Conservation (phyloP, 1,140 invertebrate genomes). For the Gonatopus flavifemur region DNA sequence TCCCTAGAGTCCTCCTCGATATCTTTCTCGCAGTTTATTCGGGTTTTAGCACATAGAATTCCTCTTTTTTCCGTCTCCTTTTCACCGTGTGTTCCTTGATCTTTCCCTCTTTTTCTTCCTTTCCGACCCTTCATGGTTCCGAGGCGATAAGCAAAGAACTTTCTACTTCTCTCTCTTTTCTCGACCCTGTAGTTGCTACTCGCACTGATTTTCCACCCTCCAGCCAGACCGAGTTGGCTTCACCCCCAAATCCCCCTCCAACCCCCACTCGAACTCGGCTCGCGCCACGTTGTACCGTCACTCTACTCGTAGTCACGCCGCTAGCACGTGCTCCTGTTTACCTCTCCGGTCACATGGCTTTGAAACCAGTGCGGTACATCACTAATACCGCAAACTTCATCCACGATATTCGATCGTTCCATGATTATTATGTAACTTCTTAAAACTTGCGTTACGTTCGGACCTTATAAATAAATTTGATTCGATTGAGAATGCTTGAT, state of each 20-base stretch:
- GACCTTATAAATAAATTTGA: too few species aligned
- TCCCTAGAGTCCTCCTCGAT: slow-evolving; percentile 9
- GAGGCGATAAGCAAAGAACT: slow-evolving; percentile 45
- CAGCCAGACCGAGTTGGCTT: slow-evolving; percentile 10
- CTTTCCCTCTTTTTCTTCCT: slow-evolving; percentile 10
- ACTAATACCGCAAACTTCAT: slow-evolving; percentile 4
- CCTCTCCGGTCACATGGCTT: slow-evolving; percentile 40
- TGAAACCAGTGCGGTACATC: slow-evolving; percentile 15
- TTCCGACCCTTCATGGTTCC: slow-evolving; percentile 24
- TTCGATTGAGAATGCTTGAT: neutral
- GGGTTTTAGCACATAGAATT: slow-evolving; percentile 13
- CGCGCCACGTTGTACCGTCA: neutral
- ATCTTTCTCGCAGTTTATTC: slow-evolving; percentile 6
- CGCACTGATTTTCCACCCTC: slow-evolving; percentile 45
- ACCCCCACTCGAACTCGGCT: neutral
- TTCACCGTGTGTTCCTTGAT: slow-evolving; percentile 1
- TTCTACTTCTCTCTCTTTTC: slow-evolving; percentile 13
- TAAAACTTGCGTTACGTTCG: too few species aligned
- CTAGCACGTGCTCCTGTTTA: slow-evolving; percentile 57
- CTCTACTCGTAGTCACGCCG: slow-evolving; percentile 40
- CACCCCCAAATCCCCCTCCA: slow-evolving; percentile 14
- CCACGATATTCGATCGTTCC: too few species aligned
- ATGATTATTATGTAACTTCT: too few species aligned
- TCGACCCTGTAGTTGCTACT: slow-evolving; percentile 27
- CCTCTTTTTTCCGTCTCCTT: slow-evolving; percentile 3